Conservation (phyloP, 2,113 vertebrate species). For the Calonectris borealis region DNA sequence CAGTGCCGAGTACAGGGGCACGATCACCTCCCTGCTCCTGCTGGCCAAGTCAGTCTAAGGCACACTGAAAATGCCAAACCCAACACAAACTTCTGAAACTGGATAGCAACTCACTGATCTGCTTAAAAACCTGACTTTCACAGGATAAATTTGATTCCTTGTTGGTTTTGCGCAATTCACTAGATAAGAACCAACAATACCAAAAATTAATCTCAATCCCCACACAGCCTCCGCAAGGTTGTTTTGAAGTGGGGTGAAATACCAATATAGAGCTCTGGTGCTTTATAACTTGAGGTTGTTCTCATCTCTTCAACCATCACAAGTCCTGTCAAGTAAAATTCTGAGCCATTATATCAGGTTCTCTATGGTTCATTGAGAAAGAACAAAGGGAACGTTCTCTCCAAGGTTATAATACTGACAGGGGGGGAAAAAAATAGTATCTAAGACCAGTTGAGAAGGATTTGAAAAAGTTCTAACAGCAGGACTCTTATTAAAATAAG, state of each 20-base stretch:
- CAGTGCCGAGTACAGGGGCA: too few species aligned
- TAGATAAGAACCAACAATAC: not conserved
- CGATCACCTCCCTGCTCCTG: too few species aligned
- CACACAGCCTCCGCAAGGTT: not conserved
- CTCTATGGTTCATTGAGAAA: constrained; percentile 54
- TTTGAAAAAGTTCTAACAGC: constrained; percentile 50
- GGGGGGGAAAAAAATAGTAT: not conserved
- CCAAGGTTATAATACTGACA: constrained; percentile 24
- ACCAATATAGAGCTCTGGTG: not conserved
- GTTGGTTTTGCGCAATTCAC: not conserved
- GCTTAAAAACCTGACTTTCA: not conserved
- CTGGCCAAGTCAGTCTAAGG: not conserved
- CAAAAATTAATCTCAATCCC: not conserved
- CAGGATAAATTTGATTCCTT: not conserved
- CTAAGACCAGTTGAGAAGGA: constrained; percentile 8
- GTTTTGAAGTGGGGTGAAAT: constrained; percentile 3
- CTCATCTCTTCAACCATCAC: constrained; percentile 36
- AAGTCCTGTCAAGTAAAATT: constrained; percentile 35
- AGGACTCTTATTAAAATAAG: constrained; percentile 48
- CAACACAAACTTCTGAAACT: not conserved
- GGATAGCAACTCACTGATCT: not conserved
- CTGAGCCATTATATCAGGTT: constrained; percentile 46
- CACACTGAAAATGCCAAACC: not conserved
- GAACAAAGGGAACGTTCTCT: constrained; percentile 65
- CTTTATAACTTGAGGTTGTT: not conserved